Evolutionary conservation across 2,113 vertebrate genomes (phyloP), one percentile per base, ranked within the genome.

Genomic region (Syngnathus floridae): DNA sequence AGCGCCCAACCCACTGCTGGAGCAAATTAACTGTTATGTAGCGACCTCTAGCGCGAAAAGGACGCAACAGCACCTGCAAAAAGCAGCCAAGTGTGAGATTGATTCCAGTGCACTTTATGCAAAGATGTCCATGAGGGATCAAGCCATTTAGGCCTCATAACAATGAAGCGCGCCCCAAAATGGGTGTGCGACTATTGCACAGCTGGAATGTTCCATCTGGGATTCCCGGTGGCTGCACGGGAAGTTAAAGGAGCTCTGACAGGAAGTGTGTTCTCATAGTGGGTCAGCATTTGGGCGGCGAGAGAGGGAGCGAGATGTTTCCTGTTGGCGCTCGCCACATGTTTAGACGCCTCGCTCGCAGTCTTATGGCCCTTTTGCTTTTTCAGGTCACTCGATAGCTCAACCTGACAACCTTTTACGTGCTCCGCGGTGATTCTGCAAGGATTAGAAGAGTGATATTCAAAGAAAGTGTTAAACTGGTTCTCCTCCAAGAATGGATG

Each of bases 121-220:
- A 37, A 66, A 19, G 37, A 38, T 37, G 10, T 62, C 37, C 52
- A 21, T 65, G 37, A 66, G 63, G 61, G 45, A 67, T 31, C 55
- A 55, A 51, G 67, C 35, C 52, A 49, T 55, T 67, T 67, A 57
- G 71, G 70, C 41, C 67, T 40, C 21, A 62, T 49, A 45, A 72
- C 61, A 72, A 69, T 71, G 19, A 56, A 71, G 59, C 49, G 37
- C 62, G 21, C 40, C 12, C 26, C 49, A 70, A 72, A 38, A 77
- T 60, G 57, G 63, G 22, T 67, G 69, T 56, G 66, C 56, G 77
- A 49, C 58, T 56, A 59, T 65, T 51, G 71, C 74, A 83, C 83
- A 80, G 81, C 80, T 87, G 86, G 86, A 88, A 84, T 85, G 85
- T 87, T 87, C 85, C 86, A 86, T 80, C 84, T 87, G 86, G 87